Conservation (phyloP, 2,113 vertebrate species). For the Equus quagga region DNA sequence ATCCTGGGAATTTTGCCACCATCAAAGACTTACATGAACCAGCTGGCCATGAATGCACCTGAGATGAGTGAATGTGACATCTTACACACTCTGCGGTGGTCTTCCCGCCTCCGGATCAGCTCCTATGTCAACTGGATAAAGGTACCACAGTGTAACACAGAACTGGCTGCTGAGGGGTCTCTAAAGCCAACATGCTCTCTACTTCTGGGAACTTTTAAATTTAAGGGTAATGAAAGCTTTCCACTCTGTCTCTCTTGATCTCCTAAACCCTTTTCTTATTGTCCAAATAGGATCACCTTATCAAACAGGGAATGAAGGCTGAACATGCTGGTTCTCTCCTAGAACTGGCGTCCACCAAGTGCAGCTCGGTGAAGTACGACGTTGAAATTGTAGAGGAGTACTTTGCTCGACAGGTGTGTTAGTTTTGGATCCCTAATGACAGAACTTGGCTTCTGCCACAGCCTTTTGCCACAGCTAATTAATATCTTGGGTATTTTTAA, state of each 20-base stretch:
- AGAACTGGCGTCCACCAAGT: slow-evolving; percentile 92
- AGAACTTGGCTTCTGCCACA: background rate
- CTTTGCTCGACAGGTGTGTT: slow-evolving; percentile 95
- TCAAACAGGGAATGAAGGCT: slow-evolving; percentile 96
- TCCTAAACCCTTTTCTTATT: slow-evolving; percentile 42
- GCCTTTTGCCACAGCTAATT: slow-evolving; percentile 48
- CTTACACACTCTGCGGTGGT: slow-evolving; percentile 97
- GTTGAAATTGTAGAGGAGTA: slow-evolving; percentile 98
- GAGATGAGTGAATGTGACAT: slow-evolving; percentile 97
- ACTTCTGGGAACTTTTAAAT: background rate
- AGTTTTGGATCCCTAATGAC: background rate
- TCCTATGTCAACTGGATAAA: slow-evolving; percentile 97
- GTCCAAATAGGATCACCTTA: slow-evolving; percentile 92
- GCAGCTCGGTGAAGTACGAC: slow-evolving; percentile 96
- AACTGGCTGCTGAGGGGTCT: background rate
- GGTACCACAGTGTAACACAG: slow-evolving; percentile 82
- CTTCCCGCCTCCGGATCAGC: slow-evolving; percentile 93
- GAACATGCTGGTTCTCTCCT: slow-evolving; percentile 94
- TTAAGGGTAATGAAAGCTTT: background rate
- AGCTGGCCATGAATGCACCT: slow-evolving; percentile 91
- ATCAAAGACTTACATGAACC: slow-evolving; percentile 95
- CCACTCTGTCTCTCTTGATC: background rate
- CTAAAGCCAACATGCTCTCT: background rate
- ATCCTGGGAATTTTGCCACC: slow-evolving; percentile 96
- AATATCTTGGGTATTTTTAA: slow-evolving; percentile 60